These are phyloP conservation scores for Anoplophora glabripennis DNA, from an alignment of 1,140 invertebrate genomes.

Conservation along the genomic window DNA sequence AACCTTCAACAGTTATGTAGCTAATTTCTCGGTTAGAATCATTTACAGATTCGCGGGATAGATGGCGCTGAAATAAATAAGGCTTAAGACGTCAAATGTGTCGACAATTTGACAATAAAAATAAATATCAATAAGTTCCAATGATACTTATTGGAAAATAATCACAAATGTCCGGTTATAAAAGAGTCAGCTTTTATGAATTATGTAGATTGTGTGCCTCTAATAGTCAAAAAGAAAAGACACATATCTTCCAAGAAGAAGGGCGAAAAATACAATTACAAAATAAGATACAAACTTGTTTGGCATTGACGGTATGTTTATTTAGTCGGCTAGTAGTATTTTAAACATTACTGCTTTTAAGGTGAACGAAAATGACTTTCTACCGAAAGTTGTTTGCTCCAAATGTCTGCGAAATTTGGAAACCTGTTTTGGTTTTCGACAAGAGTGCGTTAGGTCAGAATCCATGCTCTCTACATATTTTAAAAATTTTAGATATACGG, in stretches of 20 bases:
- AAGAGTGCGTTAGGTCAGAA: constrained; percentile 65
- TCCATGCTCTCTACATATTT: constrained; percentile 66
- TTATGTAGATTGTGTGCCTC: constrained; percentile 67
- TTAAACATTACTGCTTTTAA: constrained; percentile 41
- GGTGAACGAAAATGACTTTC: constrained; percentile 65
- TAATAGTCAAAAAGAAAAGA: constrained; percentile 60
- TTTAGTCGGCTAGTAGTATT: neutral
- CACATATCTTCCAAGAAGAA: constrained; percentile 65
- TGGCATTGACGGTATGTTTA: constrained; percentile 58
- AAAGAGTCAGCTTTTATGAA: constrained; percentile 68
- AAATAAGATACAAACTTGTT: constrained; percentile 62
- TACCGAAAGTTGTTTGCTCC: constrained; percentile 69
- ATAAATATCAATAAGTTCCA: constrained; percentile 10
- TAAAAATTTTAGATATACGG: constrained; percentile 58
- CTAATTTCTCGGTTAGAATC: too few species aligned
- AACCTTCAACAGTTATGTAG: too few species aligned
- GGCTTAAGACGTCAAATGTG: too few species aligned
- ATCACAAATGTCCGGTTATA: constrained; percentile 49
- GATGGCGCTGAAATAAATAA: too few species aligned
- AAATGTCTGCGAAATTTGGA: constrained; percentile 64
- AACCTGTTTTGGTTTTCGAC: constrained; percentile 59
- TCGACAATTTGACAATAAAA: constrained; percentile 2
- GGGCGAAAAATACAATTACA: constrained; percentile 61
- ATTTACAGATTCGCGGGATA: too few species aligned
- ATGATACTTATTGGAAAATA: constrained; percentile 6